These are phyloP conservation scores for Cyclura pinguis DNA, from an alignment of 2,797 vertebrate genomes.

Conservation along the genomic window DNA sequence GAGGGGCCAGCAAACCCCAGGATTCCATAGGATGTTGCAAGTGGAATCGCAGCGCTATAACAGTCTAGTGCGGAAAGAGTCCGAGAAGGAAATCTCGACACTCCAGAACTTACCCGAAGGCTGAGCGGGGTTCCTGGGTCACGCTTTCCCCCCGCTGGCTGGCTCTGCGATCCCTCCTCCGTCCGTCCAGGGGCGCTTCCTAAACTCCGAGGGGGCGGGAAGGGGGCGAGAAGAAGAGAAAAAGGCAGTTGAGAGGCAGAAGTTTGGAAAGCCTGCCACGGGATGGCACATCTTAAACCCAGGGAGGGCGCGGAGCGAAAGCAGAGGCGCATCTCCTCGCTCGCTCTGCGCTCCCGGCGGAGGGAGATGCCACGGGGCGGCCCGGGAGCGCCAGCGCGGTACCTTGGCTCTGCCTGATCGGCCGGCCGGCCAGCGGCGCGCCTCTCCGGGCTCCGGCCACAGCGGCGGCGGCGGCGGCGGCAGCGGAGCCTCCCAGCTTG, in stretches of 20 bases:
- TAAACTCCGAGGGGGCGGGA: background rate
- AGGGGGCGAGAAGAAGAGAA: rapidly evolving
- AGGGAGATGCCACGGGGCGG: background rate
- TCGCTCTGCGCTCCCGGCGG: background rate
- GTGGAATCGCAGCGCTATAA: too few species aligned
- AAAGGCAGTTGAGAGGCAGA: background rate
- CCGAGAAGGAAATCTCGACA: background rate
- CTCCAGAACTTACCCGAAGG: background rate
- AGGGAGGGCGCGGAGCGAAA: too few species aligned
- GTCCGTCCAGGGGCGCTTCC: background rate
- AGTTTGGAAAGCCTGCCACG: background rate
- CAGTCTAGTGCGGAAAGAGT: too few species aligned
- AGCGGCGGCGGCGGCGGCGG: too few species aligned
- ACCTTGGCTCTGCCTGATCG: background rate
- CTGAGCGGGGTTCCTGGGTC: background rate
- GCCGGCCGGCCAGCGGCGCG: background rate
- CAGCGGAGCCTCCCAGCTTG: background rate
- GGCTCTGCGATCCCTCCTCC: background rate
- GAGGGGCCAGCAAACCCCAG: too few species aligned
- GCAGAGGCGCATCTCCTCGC: background rate
- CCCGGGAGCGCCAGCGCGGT: background rate
- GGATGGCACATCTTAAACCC: rapidly evolving
- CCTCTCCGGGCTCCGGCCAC: background rate
- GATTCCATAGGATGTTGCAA: too few species aligned
- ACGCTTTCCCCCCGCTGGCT: background rate